Evolutionary conservation across 2,113 vertebrate genomes (phyloP).

Genomic region (Tamias sibiricus): DNA sequence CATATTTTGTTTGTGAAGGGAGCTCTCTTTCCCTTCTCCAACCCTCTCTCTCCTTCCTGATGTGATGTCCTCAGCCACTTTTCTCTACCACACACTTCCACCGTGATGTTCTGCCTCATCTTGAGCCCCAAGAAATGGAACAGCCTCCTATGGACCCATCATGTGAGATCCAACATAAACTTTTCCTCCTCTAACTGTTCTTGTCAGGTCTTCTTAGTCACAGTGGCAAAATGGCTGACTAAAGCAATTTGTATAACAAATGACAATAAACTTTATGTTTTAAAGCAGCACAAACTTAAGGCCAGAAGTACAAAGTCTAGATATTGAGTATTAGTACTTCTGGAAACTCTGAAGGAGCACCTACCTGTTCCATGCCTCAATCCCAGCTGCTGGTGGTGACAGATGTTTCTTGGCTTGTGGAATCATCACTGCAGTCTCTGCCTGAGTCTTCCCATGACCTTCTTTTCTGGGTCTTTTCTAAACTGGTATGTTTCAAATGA

Average conservation of each 20-base stretch:
- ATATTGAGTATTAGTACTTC: neutral
- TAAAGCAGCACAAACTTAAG: neutral
- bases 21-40: too few species aligned
- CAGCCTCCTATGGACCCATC: too few species aligned
- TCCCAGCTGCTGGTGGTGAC: neutral
- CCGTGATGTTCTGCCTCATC: too few species aligned
- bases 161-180: too few species aligned
- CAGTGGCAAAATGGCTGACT: too few species aligned
- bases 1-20: too few species aligned
- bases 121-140: too few species aligned
- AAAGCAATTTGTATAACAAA: neutral
- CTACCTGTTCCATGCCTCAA: neutral
- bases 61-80: too few species aligned
- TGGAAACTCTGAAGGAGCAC: neutral
- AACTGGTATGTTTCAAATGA: neutral
- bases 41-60: too few species aligned
- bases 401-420: neutral
- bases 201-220: too few species aligned
- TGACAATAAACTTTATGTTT: neutral
- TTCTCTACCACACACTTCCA: too few species aligned
- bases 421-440: neutral
- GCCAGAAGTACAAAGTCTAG: neutral
- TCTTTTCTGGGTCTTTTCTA: neutral
- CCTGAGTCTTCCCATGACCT: neutral
- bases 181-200: too few species aligned